Percentiles rank a stretch among this genome's conserved stretches.
Evolutionary conservation across 2,888 invertebrate genomes (phyloP).

Genomic region (Lysandra coridon): DNA sequence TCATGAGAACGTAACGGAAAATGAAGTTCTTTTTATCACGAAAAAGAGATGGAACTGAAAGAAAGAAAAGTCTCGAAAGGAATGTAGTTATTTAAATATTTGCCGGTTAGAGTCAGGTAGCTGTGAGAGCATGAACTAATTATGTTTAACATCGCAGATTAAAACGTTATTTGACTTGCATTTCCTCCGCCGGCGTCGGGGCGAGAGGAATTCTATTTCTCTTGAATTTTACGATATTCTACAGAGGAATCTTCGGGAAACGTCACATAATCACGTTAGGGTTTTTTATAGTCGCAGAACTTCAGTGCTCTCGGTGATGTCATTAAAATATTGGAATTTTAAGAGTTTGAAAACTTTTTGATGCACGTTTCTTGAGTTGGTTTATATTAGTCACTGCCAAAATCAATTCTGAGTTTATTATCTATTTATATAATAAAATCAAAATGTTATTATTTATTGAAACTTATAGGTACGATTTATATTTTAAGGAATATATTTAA

Average conservation of each 20-base stretch:
- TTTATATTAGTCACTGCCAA: background rate
- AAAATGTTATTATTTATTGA: background rate
- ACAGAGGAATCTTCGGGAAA: constrained; percentile 14
- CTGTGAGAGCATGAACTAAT: constrained; percentile 28
- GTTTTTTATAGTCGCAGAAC: background rate
- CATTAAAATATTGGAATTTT: background rate
- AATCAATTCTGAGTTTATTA: background rate
- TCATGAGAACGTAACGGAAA: background rate
- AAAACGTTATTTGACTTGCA: constrained; percentile 31
- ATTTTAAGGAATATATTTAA: no score
- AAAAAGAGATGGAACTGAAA: background rate
- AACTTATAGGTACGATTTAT: no score
- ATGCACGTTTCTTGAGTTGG: background rate
- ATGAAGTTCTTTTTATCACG: background rate
- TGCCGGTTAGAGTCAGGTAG: constrained; percentile 21
- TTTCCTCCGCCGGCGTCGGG: constrained; percentile 4
- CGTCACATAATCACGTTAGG: constrained; percentile 9
- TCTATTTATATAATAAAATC: background rate
- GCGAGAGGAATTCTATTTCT: constrained; percentile 14
- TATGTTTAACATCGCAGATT: constrained; percentile 30
- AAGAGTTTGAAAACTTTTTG: background rate
- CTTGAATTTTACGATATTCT: constrained; percentile 11
- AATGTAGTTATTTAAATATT: constrained; percentile 17
- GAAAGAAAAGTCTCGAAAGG: background rate
- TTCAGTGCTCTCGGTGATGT: background rate